Conservation (phyloP, 2,113 vertebrate species). For the Hydrochoerus hydrochaeris region DNA sequence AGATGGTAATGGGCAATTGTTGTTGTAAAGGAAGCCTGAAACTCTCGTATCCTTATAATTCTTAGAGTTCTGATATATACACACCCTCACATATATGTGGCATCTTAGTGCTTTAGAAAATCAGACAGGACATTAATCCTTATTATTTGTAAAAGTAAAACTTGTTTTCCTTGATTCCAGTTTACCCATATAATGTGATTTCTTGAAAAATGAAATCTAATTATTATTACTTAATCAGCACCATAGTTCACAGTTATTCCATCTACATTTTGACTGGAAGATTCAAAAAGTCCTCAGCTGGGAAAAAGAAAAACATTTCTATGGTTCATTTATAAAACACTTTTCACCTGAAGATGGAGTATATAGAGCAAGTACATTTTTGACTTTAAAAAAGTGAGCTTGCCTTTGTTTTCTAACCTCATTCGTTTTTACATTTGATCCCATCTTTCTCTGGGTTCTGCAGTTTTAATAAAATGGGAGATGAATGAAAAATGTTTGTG, state of each 20-base stretch:
- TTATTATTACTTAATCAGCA: slow-evolving; percentile 73
- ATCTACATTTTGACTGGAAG: slow-evolving; percentile 76
- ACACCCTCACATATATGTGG: not conserved
- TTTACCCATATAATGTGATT: slow-evolving; percentile 17
- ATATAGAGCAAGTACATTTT: slow-evolving; percentile 66
- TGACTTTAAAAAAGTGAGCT: slow-evolving; percentile 67
- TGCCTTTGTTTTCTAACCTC: slow-evolving; percentile 57
- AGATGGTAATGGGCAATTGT: not conserved
- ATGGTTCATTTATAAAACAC: slow-evolving; percentile 80
- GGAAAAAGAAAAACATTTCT: slow-evolving; percentile 61
- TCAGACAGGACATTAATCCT: not conserved
- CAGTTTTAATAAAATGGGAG: slow-evolving; percentile 76
- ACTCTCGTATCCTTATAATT: not conserved
- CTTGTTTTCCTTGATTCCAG: not conserved
- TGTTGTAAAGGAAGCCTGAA: not conserved
- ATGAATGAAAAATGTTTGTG: slow-evolving; percentile 79
- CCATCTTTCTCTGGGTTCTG: slow-evolving; percentile 68
- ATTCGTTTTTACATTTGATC: slow-evolving; percentile 72
- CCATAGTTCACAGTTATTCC: slow-evolving; percentile 27
- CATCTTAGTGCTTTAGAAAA: not conserved
- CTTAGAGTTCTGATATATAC: not conserved
- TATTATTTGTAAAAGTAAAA: slow-evolving; percentile 62
- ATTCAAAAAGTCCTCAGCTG: slow-evolving; percentile 62
- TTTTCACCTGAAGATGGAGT: slow-evolving; percentile 65
- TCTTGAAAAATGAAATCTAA: slow-evolving; percentile 73